A percentile compares a stretch with the other conserved stretches of the same genome.
Evolutionary conservation across 2,888 invertebrate species (phyloP).

Genomic region (Ophraella communa): DNA sequence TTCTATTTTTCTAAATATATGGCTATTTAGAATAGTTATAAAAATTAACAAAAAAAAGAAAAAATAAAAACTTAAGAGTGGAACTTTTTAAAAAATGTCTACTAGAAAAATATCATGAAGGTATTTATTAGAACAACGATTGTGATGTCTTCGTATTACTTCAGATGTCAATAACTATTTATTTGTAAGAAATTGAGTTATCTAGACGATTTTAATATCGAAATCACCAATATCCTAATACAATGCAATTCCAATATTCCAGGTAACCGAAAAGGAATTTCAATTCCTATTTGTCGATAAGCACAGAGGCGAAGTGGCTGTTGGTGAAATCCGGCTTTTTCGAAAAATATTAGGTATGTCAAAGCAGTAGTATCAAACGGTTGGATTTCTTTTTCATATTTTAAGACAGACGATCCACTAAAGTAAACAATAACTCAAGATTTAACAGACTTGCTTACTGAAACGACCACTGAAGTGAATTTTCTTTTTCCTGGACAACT

Average conservation of each 20-base stretch:
- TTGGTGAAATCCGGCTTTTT: neutral
- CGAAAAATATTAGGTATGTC: neutral
- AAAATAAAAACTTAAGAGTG: too few species aligned
- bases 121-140: neutral
- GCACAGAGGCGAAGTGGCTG: neutral
- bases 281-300: slow-evolving; percentile 10
- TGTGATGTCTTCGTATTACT: neutral
- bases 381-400: too few species aligned
- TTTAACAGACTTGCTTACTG: too few species aligned
- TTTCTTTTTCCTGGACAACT: too few species aligned
- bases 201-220: slow-evolving; percentile 10
- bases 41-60: too few species aligned
- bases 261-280: slow-evolving; percentile 6
- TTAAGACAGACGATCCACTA: too few species aligned
- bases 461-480: too few species aligned
- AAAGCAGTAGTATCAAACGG: too few species aligned
- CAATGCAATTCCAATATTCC: slow-evolving; percentile 14
- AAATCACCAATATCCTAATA: slow-evolving; percentile 11
- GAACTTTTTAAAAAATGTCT: too few species aligned
- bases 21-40: too few species aligned
- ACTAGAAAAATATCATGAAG: neutral
- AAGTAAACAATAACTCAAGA: too few species aligned
- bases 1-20: too few species aligned
- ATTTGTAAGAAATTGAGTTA: neutral
- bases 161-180: neutral